Percentiles rank a stretch among this genome's conserved stretches.
Conservation (phyloP, 2,888 invertebrate genomes). For the Andrena bicolor region DNA sequence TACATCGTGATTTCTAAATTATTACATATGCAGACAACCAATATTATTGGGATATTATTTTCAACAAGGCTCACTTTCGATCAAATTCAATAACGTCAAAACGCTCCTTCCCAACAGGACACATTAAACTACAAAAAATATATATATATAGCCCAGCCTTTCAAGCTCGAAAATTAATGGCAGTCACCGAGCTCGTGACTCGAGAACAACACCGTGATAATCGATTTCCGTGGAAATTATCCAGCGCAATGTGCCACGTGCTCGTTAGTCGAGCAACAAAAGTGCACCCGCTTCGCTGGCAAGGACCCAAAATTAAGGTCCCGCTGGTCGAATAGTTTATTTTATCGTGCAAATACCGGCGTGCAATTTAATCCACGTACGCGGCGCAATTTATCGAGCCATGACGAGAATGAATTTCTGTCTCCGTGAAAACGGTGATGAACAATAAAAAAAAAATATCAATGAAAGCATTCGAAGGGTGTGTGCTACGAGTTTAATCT, state of each 20-base stretch:
- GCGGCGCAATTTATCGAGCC: constrained; percentile 51
- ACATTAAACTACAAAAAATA: no score
- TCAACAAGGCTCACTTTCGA: no score
- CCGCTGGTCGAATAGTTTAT: constrained; percentile 30
- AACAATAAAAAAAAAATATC: constrained; percentile 51
- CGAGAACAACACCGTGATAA: constrained; percentile 7
- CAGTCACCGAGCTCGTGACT: not conserved
- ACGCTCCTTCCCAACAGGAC: no score
- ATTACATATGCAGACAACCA: no score
- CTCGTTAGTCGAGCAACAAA: constrained; percentile 16
- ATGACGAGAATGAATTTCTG: constrained; percentile 51
- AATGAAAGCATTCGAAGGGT: constrained; percentile 51
- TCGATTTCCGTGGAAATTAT: constrained; percentile 14
- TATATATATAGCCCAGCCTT: not conserved
- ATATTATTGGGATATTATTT: no score
- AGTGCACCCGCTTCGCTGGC: constrained; percentile 10
- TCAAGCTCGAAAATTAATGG: not conserved
- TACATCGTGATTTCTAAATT: no score
- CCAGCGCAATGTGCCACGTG: not conserved
- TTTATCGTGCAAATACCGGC: constrained; percentile 32
- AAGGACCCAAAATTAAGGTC: constrained; percentile 9
- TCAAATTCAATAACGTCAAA: no score
- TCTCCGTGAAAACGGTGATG: constrained; percentile 13
- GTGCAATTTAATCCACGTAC: constrained; percentile 50
- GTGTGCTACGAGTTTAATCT: constrained; percentile 58